A percentile compares a stretch with the other conserved stretches of the same genome.
phyloP scores from a whole-genome alignment of 1,140 invertebrate species.

The Bicyclus anynana region DNA sequence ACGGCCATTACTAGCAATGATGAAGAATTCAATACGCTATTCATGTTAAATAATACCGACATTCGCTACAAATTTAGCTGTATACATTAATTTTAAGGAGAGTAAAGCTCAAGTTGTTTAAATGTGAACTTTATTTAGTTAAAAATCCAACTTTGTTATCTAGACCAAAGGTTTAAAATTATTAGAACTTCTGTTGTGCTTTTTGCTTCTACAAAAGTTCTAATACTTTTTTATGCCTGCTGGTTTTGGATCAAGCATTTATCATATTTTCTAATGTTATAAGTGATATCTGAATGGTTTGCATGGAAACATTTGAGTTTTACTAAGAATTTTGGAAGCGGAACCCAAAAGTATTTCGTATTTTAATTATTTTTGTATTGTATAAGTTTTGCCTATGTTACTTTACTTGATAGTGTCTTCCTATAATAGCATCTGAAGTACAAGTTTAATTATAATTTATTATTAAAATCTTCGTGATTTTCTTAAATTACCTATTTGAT shows the following conservation, averaged over 20 bases:
- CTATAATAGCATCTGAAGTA: conserved; percentile 19
- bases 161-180: neutral
- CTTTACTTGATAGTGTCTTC: conserved; percentile 4
- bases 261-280: no score
- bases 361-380: neutral
- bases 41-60: neutral
- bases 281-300: no score
- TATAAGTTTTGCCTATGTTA: conserved; percentile 6
- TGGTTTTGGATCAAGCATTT: no score
- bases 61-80: conserved; percentile 1
- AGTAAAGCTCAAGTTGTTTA: neutral
- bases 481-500: no score
- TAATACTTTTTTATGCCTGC: no score
- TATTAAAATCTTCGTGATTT: no score
- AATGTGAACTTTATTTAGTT: neutral
- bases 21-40: neutral
- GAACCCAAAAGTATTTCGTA: conserved; percentile 8
- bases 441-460: conserved; percentile 1
- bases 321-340: neutral
- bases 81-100: neutral
- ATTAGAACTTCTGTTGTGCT: no score
- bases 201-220: no score
- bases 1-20: conserved; percentile 25
- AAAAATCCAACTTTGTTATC: neutral
- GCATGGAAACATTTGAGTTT: neutral